These are phyloP conservation scores for Galleria mellonella DNA, from an alignment of 1,140 invertebrate species.

Conservation along the genomic window DNA sequence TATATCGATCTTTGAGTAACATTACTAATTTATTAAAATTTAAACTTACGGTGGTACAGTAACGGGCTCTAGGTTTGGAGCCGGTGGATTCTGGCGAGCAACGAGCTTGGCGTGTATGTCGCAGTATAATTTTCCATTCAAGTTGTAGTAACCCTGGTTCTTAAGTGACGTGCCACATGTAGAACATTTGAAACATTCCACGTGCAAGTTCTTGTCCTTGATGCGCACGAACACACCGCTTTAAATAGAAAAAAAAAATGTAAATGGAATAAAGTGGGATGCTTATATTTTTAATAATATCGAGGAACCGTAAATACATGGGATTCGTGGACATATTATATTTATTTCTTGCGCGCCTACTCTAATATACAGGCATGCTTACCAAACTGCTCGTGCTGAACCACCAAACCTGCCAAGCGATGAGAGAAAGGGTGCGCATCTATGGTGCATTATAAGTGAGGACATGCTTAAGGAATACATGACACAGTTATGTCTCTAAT, in stretches of 20 bases:
- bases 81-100: constrained; percentile 86
- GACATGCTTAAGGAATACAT: constrained; percentile 35
- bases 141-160: constrained; percentile 97
- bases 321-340: not conserved
- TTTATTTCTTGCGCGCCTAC: constrained; percentile 3
- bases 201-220: constrained; percentile 96
- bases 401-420: constrained; percentile 23
- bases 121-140: constrained; percentile 97
- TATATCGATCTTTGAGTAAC: no score
- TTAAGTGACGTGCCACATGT: constrained; percentile 96
- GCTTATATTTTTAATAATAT: no score
- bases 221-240: constrained; percentile 97
- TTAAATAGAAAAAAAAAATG: constrained; percentile 6
- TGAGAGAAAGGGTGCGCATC: constrained; percentile 26
- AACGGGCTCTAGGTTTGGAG: constrained; percentile 84
- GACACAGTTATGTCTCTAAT: constrained; percentile 6
- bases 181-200: constrained; percentile 97
- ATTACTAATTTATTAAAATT: no score
- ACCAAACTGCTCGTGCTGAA: constrained; percentile 31
- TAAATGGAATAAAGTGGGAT: not conserved
- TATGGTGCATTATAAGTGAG: constrained; percentile 24
- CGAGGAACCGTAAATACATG: no score
- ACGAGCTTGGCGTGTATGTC: constrained; percentile 95
- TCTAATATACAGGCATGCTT: constrained; percentile 28
- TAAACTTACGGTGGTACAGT: constrained; percentile 86